Base-by-base conservation (phyloP, 1,140 invertebrate species). In the Hyphantria cunea region DNA sequence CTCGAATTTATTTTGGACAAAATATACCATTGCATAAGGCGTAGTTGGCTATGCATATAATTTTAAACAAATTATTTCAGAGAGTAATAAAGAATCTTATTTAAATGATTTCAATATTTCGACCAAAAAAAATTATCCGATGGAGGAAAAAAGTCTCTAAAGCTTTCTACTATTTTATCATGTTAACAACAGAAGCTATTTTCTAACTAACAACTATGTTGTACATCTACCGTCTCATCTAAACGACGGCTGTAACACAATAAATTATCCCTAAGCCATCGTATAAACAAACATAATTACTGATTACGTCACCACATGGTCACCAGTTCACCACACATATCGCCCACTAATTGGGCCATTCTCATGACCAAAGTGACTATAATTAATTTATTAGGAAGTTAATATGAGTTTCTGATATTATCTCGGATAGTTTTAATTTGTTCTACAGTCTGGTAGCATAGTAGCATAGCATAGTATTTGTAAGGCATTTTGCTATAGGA, bases 361-460 rank as follows among this genome's bases (percentile, higher is more conserved):
- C 45, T 48, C 14, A 31, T 48, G 25, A 25, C 25, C 9, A 4
- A 8, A 17, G 25, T 48, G 13, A 48, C 45, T 15, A 48, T 48
- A 48, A 48, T 48, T 48, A 48, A 48, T 48, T 48, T 48, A 48
- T 48, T 48, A 6, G 7, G 3, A 48, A 31, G 6, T 48, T 17
- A 10, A 48, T 48, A 48, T 10, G 15, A 11, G n/a, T 44, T 48
- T 48, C 3, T 34, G 49, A 15, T 51, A 7, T 6, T 44, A 44
- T 44, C 41, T 8, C 49, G 25, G 34, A 51, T 51, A 33, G 49
- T 51, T 51, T 51, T 15, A 33, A 51, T 51, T 51, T 51, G 49
- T 33, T 51, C 49, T 12, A 51, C 12, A 13, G 14, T 34, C 12
- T 13, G 49, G 49, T 48, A 48, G 45, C 45, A 17, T 48, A 31